A percentile compares a stretch with the other conserved stretches of the same genome.
phyloP scores from a whole-genome alignment of 1,140 invertebrate species.

The Gryon sp. region DNA sequence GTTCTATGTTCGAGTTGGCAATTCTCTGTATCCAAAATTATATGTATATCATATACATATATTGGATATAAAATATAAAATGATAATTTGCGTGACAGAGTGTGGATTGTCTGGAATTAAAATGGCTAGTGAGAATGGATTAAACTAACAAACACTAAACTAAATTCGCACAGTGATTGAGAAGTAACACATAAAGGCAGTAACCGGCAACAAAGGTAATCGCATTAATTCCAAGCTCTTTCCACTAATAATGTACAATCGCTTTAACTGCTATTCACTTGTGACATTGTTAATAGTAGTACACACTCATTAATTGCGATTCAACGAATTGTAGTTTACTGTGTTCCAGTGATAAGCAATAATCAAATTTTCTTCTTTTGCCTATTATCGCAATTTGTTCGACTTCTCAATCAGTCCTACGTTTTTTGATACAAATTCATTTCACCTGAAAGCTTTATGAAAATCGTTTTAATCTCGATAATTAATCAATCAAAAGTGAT shows the following conservation, averaged over 20 bases:
- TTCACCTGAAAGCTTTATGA: too few relatives aligned
- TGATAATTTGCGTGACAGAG: slow-evolving; percentile 69
- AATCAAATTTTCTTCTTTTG: slow-evolving; percentile 28
- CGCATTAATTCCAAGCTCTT: slow-evolving; percentile 61
- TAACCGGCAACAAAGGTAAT: slow-evolving; percentile 58
- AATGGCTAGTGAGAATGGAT: slow-evolving; percentile 20
- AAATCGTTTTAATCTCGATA: too few relatives aligned
- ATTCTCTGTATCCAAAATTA: too few relatives aligned
- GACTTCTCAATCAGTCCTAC: too few relatives aligned
- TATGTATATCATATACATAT: too few relatives aligned
- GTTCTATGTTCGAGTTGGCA: slow-evolving; percentile 71
- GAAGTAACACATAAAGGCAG: slow-evolving; percentile 59
- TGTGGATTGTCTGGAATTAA: slow-evolving; percentile 55
- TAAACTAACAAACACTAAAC: slow-evolving; percentile 39
- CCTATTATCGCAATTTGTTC: too few relatives aligned
- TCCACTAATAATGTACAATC: slow-evolving; percentile 48
- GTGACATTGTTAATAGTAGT: slow-evolving; percentile 43
- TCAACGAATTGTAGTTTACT: slow-evolving; percentile 30
- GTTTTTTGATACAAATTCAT: too few relatives aligned
- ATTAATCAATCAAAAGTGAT: not conserved
- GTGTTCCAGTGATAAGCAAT: slow-evolving; percentile 17
- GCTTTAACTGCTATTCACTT: slow-evolving; percentile 53
- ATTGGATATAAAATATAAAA: too few relatives aligned
- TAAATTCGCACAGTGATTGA: slow-evolving; percentile 40
- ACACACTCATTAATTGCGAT: slow-evolving; percentile 45